Conservation (phyloP, 1,140 invertebrate species). For the Procambarus virginalis region DNA sequence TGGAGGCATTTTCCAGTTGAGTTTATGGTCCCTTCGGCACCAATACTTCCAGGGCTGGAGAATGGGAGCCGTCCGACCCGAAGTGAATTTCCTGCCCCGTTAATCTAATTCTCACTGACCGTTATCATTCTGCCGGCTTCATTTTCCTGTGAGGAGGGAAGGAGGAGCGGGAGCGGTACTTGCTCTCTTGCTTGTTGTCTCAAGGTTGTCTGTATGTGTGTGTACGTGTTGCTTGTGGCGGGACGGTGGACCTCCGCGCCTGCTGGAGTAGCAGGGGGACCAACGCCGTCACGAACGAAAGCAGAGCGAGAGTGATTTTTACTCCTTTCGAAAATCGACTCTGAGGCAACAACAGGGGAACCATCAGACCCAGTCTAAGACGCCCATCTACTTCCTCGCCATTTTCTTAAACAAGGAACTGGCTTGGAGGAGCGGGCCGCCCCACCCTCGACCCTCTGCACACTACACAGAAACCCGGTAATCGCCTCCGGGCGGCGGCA, state of each 20-base stretch:
- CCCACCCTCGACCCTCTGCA: background rate
- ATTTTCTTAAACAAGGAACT: constrained; percentile 45
- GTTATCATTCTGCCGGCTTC: constrained; percentile 22
- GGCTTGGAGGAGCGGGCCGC: background rate
- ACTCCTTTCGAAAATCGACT: background rate
- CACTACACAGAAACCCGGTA: background rate
- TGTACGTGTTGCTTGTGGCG: too few species aligned
- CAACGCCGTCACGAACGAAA: background rate
- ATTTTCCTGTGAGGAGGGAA: constrained; percentile 25
- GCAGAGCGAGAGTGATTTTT: background rate
- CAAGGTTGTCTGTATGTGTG: background rate
- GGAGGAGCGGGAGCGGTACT: background rate
- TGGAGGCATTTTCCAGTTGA: constrained; percentile 38
- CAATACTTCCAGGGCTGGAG: constrained; percentile 41
- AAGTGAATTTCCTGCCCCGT: constrained; percentile 42
- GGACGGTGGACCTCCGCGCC: too few species aligned
- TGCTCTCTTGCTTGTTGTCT: too few species aligned
- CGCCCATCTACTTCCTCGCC: constrained; percentile 22
- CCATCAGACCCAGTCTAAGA: background rate
- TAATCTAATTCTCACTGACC: constrained; percentile 25
- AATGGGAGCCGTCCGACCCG: background rate
- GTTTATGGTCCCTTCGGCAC: constrained; percentile 49
- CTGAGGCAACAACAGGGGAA: background rate
- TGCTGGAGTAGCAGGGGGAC: background rate
- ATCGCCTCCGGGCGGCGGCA: background rate